Evolutionary conservation across 1,140 invertebrate genomes (phyloP), one percentile per base, ranked within the genome.

Genomic region (Agrypnia vestita): DNA sequence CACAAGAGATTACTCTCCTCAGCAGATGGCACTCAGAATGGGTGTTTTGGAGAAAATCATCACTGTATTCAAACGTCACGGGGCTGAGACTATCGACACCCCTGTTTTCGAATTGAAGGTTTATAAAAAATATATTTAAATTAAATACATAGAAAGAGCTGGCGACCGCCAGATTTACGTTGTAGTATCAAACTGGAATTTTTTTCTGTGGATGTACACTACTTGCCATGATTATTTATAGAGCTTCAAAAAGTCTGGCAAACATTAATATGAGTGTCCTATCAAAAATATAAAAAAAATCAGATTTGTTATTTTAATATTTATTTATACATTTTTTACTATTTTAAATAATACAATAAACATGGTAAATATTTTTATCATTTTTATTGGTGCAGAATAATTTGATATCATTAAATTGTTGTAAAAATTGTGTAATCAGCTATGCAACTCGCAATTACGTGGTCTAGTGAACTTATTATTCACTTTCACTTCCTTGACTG

Each of bases 41-140:
- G 92, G 93, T 82, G 97, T 98, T 0, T 91, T 99, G 71, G 92
- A 95, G 73, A 97, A 96, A 88, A 97, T 99, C 84, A 92, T 96
- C 11, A 86, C 92, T 47, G 95, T 97, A 78, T 99, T 99, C 85
- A 98, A 99, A 88, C 94, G 93, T 74, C 98, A 99, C 87, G 99
- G 98, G n/a, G 99, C 97, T 62, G 97, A 98, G 86, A 96, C 97
- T 15, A 98, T 99, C 86, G 99, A 99, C 85, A 99, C 99, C 56
- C 99, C 99, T 76, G 96, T 99, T 13, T 99, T 99, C 92, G 99
- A 99, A 90, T 88, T 99, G 10, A 99, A 98, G 92, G 97, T 98
- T 51, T 11, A 51, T 35, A 64, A 43, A 64, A 64, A 21, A 19
- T 15, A 19, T 59, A 35, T 35, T n/a, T n/a, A n/a, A n/a, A n/a